Percentiles rank a stretch among this genome's conserved stretches.
phyloP scores from a whole-genome alignment of 2,888 invertebrate species.

The Philhelius pedissequus region DNA sequence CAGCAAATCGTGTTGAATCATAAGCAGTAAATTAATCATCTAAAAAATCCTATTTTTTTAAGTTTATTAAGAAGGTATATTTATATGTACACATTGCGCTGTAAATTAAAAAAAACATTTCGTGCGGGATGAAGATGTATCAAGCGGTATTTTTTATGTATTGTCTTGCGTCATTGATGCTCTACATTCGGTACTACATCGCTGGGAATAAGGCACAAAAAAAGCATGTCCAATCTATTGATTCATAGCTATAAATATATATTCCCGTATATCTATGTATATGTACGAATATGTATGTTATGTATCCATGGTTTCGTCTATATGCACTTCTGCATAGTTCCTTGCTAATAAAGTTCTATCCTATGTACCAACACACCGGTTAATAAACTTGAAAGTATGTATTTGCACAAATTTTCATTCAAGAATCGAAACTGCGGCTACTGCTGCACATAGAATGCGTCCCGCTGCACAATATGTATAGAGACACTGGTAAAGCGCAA shows the following conservation, averaged over 20 bases:
- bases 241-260: conserved; percentile 4
- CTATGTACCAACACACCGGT: conserved; percentile 50
- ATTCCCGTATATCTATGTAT: neutral
- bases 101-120: conserved; percentile 42
- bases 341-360: too few species aligned
- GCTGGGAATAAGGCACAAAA: conserved; percentile 51
- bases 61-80: neutral
- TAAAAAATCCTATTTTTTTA: too few species aligned
- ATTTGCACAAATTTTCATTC: conserved; percentile 64
- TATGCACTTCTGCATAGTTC: conserved; percentile 20
- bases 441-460: conserved; percentile 41
- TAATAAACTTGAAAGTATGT: conserved; percentile 63
- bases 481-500: too few species aligned
- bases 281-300: too few species aligned
- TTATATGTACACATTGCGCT: too few species aligned
- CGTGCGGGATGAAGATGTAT: conserved; percentile 1
- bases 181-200: conserved; percentile 47
- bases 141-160: conserved; percentile 31
- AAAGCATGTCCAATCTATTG: conserved; percentile 29
- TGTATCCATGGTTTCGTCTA: neutral
- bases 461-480: conserved; percentile 45
- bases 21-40: too few species aligned
- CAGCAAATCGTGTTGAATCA: neutral
- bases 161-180: conserved; percentile 63
- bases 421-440: conserved; percentile 48